Conservation (phyloP, 2,113 vertebrate species). For the Malaclemys terrapin region DNA sequence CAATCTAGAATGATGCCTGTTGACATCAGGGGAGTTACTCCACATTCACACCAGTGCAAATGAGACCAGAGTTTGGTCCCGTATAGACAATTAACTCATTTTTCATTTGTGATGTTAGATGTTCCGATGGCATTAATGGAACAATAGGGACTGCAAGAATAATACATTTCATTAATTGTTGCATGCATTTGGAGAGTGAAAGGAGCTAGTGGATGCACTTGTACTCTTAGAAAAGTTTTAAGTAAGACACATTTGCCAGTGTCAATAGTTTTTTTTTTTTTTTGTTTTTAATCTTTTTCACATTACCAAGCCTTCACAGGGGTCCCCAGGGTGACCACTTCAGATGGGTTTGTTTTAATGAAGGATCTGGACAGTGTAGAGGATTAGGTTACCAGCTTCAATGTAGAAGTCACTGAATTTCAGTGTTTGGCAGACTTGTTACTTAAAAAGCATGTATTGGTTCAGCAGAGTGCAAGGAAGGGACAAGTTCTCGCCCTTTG, state of each 20-base stretch:
- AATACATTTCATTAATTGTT: slow-evolving; percentile 17
- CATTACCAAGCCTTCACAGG: background rate
- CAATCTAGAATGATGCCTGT: background rate
- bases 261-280: slow-evolving; percentile 28
- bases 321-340: slow-evolving; percentile 22
- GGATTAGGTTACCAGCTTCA: background rate
- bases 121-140: background rate
- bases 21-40: background rate
- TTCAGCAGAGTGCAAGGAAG: background rate
- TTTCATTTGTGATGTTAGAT: background rate
- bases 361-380: background rate
- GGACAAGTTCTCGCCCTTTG: background rate
- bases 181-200: background rate
- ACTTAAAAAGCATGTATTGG: background rate
- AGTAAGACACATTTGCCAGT: slow-evolving; percentile 24
- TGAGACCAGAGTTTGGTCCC: background rate
- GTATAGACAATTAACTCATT: background rate
- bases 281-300: background rate
- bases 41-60: background rate
- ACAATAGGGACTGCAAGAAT: background rate
- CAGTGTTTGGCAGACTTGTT: background rate
- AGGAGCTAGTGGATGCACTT: background rate
- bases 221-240: slow-evolving; percentile 34
- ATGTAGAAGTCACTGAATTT: background rate
- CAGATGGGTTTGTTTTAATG: background rate